A percentile compares a stretch with the other conserved stretches of the same genome.
Conservation (phyloP, 2,113 vertebrate species). For the Probosciger aterrimus region DNA sequence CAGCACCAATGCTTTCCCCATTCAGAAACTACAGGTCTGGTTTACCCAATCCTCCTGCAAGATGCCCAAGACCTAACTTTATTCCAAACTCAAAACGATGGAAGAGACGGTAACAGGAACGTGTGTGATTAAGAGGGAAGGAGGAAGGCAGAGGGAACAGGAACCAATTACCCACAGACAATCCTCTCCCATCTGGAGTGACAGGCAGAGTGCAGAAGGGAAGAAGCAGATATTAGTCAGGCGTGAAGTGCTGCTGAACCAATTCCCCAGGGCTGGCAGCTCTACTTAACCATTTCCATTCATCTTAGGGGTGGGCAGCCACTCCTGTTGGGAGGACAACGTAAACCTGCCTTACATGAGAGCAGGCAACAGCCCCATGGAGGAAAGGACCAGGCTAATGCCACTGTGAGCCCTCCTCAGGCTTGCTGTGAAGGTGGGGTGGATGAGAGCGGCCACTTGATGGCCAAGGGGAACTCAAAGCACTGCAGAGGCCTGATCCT, state of each 20-base stretch:
- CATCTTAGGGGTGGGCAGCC: neutral
- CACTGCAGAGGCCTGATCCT: neutral
- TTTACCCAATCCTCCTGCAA: neutral
- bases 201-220: conserved; percentile 62
- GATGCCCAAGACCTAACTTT: neutral
- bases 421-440: fast-evolving
- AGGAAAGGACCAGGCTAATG: fast-evolving
- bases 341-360: neutral
- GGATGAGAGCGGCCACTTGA: neutral
- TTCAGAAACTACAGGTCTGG: neutral
- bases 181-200: conserved; percentile 74
- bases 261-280: conserved; percentile 12
- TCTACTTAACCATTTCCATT: neutral
- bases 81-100: neutral
- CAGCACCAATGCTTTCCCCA: neutral
- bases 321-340: neutral
- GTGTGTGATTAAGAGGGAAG: conserved; percentile 14
- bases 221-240: conserved; percentile 61
- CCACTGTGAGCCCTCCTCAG: neutral
- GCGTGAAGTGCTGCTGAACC: neutral
- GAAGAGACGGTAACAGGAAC: fast-evolving
- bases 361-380: neutral
- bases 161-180: conserved; percentile 65
- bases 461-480: neutral
- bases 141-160: conserved; percentile 58